Conservation (phyloP, 2,113 vertebrate genomes). For the Polyodon spathula region DNA sequence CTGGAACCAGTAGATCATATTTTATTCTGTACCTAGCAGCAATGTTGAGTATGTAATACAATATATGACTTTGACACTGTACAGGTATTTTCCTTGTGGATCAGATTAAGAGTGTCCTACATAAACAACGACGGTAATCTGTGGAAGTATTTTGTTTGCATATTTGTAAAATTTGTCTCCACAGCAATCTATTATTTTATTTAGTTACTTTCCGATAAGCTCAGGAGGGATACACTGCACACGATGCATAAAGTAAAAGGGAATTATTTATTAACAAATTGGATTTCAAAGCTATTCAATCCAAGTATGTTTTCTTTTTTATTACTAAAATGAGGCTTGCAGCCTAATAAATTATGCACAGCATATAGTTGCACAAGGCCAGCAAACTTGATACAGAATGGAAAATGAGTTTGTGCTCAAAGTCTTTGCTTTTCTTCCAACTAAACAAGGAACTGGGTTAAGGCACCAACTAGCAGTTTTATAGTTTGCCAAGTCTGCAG, state of each 20-base stretch:
- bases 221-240: too few species aligned
- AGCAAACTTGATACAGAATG: neutral
- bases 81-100: slow-evolving; percentile 63
- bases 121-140: slow-evolving; percentile 53
- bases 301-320: too few species aligned
- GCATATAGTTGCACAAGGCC: neutral
- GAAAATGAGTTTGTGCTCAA: neutral
- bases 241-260: neutral
- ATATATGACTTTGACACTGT: slow-evolving; percentile 52
- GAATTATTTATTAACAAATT: neutral
- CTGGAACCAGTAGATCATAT: slow-evolving; percentile 61
- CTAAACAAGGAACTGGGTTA: neutral
- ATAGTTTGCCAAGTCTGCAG: too few species aligned
- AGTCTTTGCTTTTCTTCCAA: slow-evolving; percentile 6
- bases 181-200: slow-evolving; percentile 31
- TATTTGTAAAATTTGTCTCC: slow-evolving; percentile 40
- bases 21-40: slow-evolving; percentile 62
- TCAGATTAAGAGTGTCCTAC: slow-evolving; percentile 50
- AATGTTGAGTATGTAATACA: slow-evolving; percentile 60
- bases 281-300: too few species aligned
- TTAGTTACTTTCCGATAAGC: slow-evolving; percentile 26
- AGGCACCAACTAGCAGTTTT: too few species aligned
- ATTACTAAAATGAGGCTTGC: too few species aligned
- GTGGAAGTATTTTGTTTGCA: slow-evolving; percentile 55
- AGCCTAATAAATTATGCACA: too few species aligned